Evolutionary conservation across 2,888 invertebrate genomes (phyloP).

Genomic region (Drosophila affinis): DNA sequence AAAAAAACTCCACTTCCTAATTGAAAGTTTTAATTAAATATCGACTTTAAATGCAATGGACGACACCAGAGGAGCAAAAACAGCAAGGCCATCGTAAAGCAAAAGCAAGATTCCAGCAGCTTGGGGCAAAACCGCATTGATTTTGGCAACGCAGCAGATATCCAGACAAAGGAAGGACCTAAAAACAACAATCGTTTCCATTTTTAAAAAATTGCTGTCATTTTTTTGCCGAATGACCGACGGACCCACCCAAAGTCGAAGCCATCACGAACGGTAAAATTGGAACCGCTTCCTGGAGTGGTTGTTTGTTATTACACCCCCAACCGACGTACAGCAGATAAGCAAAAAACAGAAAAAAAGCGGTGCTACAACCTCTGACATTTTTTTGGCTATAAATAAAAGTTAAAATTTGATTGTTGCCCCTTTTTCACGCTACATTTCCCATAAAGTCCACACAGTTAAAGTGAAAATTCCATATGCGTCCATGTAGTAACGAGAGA

Average conservation of each 20-base stretch:
- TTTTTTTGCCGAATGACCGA: constrained; percentile 39
- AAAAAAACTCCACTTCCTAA: constrained; percentile 37
- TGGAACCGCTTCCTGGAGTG: too few species aligned
- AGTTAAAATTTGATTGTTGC: background rate
- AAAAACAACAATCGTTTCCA: constrained; percentile 30
- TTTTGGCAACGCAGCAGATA: constrained; percentile 30
- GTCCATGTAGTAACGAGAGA: background rate
- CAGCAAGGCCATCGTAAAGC: constrained; percentile 14
- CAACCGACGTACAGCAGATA: constrained; percentile 32
- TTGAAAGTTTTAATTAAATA: constrained; percentile 67
- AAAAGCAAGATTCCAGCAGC: constrained; percentile 26
- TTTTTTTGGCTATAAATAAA: constrained; percentile 33
- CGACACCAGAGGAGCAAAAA: constrained; percentile 10
- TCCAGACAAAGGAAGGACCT: constrained; percentile 7
- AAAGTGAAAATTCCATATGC: constrained; percentile 38
- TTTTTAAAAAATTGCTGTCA: constrained; percentile 66
- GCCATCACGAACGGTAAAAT: background rate
- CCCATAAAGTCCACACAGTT: constrained; percentile 32
- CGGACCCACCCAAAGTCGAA: constrained; percentile 46
- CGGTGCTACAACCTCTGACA: constrained; percentile 8
- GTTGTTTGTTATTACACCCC: constrained; percentile 13
- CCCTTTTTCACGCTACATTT: constrained; percentile 1
- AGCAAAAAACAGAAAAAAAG: constrained; percentile 19
- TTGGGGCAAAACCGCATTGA: constrained; percentile 45
- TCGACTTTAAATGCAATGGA: constrained; percentile 46